phyloP scores from a whole-genome alignment of 2,888 invertebrate species.

The Alviniconcha strummeri region DNA sequence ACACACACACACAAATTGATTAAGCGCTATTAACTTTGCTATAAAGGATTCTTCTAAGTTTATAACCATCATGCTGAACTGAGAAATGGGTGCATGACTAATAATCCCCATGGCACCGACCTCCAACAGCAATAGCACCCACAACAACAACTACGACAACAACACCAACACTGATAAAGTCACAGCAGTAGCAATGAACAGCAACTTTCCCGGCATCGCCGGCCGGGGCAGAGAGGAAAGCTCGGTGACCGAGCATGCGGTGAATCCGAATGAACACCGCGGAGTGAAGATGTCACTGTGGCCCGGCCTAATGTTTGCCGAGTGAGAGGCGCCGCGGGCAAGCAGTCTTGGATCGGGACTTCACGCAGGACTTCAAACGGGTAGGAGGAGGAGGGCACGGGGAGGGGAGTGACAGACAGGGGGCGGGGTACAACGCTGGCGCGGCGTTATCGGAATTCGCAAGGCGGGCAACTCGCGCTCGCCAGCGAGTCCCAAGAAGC shows the following conservation, averaged over 20 bases:
- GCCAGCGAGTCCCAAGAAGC: neutral
- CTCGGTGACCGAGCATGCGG: too few relatives aligned
- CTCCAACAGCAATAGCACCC: neutral
- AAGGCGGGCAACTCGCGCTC: constrained; percentile 10
- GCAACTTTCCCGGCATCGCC: neutral
- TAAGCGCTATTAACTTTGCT: too few relatives aligned
- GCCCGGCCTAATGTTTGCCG: too few relatives aligned
- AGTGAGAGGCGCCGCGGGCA: neutral
- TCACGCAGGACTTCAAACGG: neutral
- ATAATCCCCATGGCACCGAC: neutral
- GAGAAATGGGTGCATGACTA: too few relatives aligned
- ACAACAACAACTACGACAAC: neutral
- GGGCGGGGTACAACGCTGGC: constrained; percentile 17
- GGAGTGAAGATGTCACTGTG: too few relatives aligned
- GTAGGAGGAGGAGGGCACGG: neutral
- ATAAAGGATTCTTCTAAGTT: too few relatives aligned
- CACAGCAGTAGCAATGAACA: neutral
- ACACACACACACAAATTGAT: too few relatives aligned
- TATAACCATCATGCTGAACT: too few relatives aligned
- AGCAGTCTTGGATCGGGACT: too few relatives aligned
- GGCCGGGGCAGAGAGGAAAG: too few relatives aligned
- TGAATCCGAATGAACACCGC: too few relatives aligned
- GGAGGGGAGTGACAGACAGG: constrained; percentile 21
- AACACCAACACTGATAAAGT: too few relatives aligned
- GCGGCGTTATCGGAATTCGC: constrained; percentile 8